Evolutionary conservation across 2,797 vertebrate genomes (phyloP).

Genomic region (Chloroceryle inda): DNA sequence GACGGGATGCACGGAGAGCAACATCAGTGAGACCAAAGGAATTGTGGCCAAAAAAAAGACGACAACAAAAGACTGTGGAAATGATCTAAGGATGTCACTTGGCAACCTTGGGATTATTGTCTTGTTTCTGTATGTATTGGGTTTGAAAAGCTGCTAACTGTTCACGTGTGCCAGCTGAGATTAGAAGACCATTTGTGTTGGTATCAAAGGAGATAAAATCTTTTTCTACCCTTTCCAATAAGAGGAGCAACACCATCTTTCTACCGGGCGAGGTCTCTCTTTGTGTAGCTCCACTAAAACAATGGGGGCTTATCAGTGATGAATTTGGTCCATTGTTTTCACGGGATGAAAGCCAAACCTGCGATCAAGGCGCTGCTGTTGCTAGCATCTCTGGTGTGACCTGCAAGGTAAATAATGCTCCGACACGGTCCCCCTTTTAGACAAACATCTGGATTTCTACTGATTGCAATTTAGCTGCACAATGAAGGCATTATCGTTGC

Average conservation of each 20-base stretch:
- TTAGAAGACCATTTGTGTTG: not conserved
- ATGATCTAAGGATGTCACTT: conserved; percentile 34
- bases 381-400: conserved; percentile 1
- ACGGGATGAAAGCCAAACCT: conserved; percentile 7
- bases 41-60: conserved; percentile 19
- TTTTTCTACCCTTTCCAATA: not conserved
- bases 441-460: conserved; percentile 57
- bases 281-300: not conserved
- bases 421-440: not conserved
- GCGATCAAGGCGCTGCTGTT: not conserved
- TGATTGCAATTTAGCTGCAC: conserved; percentile 46
- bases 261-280: not conserved
- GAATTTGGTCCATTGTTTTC: not conserved
- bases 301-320: not conserved
- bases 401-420: conserved; percentile 40
- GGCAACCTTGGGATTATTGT: not conserved
- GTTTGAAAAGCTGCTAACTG: conserved; percentile 11
- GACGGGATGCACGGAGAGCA: conserved; percentile 10
- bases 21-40: conserved; percentile 42
- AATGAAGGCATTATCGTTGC: conserved; percentile 50
- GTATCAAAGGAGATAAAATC: conserved; percentile 29
- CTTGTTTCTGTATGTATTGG: not conserved
- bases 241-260: not conserved
- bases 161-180: conserved; percentile 6
- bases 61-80: conserved; percentile 37